Percentiles rank a stretch among this genome's conserved stretches.
Evolutionary conservation across 2,888 invertebrate genomes (phyloP).

Genomic region (Cephus pulcher): DNA sequence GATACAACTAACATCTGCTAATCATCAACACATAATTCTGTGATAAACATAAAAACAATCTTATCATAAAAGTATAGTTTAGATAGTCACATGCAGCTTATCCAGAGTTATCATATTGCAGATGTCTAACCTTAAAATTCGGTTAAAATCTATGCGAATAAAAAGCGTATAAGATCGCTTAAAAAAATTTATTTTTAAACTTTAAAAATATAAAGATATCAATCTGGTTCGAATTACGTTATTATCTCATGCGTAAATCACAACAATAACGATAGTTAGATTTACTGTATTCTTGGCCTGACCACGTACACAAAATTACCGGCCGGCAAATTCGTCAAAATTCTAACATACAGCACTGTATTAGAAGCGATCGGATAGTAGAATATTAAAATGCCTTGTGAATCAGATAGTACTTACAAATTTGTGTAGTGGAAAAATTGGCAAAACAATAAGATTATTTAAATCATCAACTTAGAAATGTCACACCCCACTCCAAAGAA

Average conservation of each 20-base stretch:
- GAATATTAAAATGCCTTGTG: not conserved
- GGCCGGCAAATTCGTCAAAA: conserved; percentile 39
- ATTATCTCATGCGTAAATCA: no score
- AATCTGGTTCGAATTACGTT: no score
- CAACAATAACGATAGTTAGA: not conserved
- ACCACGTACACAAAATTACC: conserved; percentile 58
- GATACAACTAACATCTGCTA: not conserved
- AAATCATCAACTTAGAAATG: conserved; percentile 9
- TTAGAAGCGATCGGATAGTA: not conserved
- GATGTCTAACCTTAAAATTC: no score
- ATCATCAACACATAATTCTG: not conserved
- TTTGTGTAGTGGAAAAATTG: not conserved
- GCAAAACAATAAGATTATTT: conserved; percentile 5
- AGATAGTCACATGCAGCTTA: not conserved
- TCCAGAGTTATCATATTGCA: no score
- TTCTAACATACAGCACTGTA: not conserved
- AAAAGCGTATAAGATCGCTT: no score
- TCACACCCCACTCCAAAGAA: conserved; percentile 4
- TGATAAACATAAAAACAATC: not conserved
- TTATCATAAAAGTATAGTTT: not conserved
- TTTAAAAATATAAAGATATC: no score
- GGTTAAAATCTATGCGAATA: no score
- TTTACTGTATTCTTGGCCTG: conserved; percentile 17
- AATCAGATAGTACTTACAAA: not conserved
- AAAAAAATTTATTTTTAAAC: no score